A percentile compares a stretch with the other conserved stretches of the same genome.
Evolutionary conservation across 1,140 invertebrate genomes (phyloP).

Genomic region (Cotesia typhae): DNA sequence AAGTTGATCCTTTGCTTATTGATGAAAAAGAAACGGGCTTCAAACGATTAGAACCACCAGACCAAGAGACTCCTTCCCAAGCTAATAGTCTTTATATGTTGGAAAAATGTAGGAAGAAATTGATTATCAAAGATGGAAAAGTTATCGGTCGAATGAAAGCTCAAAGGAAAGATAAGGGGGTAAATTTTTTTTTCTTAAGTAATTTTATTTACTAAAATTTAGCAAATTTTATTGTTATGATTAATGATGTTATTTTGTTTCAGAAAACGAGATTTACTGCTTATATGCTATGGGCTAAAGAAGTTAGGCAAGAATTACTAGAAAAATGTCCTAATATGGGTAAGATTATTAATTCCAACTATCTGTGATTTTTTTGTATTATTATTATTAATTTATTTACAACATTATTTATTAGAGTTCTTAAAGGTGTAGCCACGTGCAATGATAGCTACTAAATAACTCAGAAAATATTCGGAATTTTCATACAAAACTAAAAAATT

Average conservation of each 20-base stretch:
- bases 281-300: conserved; percentile 90
- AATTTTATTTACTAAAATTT: not conserved
- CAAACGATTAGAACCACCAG: conserved; percentile 66
- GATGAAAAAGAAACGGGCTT: conserved; percentile 64
- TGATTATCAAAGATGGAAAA: conserved; percentile 77
- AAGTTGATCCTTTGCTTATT: conserved; percentile 61
- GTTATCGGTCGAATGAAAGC: conserved; percentile 76
- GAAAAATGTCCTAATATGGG: conserved; percentile 79
- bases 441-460: too few relatives aligned
- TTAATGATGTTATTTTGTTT: conserved; percentile 42
- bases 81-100: conserved; percentile 78
- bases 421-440: too few relatives aligned
- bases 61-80: conserved; percentile 64
- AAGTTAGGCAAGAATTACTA: conserved; percentile 77
- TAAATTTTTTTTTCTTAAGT: conserved; percentile 49
- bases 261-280: conserved; percentile 84
- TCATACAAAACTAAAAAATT: too few relatives aligned
- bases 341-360: conserved; percentile 50
- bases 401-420: too few relatives aligned
- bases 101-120: conserved; percentile 81
- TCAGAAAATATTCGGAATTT: too few relatives aligned
- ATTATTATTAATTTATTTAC: not conserved
- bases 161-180: conserved; percentile 81
- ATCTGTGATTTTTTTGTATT: too few relatives aligned
- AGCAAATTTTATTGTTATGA: not conserved